Percentiles rank a stretch among this genome's conserved stretches.
Conservation (phyloP, 2,797 vertebrate species). For the Chiloscyllium punctatum region DNA sequence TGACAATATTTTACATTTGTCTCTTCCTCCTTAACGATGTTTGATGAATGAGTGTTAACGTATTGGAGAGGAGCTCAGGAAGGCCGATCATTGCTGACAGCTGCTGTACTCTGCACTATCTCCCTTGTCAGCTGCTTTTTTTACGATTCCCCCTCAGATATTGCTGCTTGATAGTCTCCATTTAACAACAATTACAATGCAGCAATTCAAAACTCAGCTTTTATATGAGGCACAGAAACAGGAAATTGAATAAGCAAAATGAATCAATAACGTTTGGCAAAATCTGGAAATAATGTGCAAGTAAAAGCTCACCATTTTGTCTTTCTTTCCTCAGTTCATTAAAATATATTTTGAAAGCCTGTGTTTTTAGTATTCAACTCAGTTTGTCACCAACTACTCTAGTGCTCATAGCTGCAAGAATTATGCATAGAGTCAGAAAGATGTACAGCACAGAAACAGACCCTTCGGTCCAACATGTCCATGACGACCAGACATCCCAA, state of each 20-base stretch:
- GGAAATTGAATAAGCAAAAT: not conserved
- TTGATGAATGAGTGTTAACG: not conserved
- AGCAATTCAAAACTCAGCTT: not conserved
- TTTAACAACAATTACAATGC: not conserved
- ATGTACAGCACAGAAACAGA: too few relatives aligned
- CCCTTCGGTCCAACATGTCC: not conserved
- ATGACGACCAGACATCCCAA: not conserved
- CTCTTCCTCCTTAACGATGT: not conserved
- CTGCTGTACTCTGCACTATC: not conserved
- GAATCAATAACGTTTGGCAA: not conserved
- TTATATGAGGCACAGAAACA: not conserved
- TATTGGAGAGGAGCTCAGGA: not conserved
- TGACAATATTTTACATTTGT: too few relatives aligned
- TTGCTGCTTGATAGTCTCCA: not conserved
- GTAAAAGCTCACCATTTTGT: not conserved
- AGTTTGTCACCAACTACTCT: not conserved
- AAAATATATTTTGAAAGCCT: constrained; percentile 7
- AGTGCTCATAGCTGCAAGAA: not conserved
- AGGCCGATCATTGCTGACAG: not conserved
- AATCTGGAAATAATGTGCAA: not conserved
- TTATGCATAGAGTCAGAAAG: not conserved
- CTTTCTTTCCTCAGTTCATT: not conserved
- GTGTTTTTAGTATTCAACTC: not conserved
- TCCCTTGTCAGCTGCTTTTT: not conserved
- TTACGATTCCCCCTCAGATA: not conserved